phyloP scores from a whole-genome alignment of 2,113 vertebrate species.

The Oostethus manadensis region DNA sequence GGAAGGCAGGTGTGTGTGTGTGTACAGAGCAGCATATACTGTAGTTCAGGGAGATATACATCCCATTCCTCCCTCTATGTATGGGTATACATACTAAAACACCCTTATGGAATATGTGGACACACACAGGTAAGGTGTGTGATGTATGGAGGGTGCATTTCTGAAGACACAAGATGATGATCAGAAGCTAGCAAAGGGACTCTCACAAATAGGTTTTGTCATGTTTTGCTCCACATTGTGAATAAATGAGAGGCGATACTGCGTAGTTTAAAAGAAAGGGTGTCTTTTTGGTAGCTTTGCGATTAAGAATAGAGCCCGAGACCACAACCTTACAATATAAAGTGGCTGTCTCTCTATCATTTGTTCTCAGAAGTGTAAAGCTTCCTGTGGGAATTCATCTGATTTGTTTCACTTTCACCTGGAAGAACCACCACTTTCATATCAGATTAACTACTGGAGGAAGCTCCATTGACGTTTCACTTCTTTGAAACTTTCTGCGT shows the following conservation, averaged over 20 bases:
- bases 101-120: background rate
- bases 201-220: constrained; percentile 65
- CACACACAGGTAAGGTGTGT: background rate
- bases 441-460: constrained; percentile 48
- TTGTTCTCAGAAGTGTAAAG: constrained; percentile 48
- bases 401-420: constrained; percentile 58
- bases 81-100: background rate
- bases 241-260: constrained; percentile 36
- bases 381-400: constrained; percentile 66
- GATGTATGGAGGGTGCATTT: constrained; percentile 6
- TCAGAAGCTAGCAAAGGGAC: constrained; percentile 38
- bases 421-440: constrained; percentile 48
- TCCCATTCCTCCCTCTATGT: constrained; percentile 11
- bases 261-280: constrained; percentile 24
- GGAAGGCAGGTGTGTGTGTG: background rate
- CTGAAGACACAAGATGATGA: constrained; percentile 28
- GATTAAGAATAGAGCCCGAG: constrained; percentile 57
- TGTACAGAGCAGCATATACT: background rate
- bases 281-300: constrained; percentile 25
- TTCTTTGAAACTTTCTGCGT: constrained; percentile 37
- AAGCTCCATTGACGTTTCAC: constrained; percentile 44
- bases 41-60: background rate
- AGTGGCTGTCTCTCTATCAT: constrained; percentile 55
- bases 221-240: constrained; percentile 40
- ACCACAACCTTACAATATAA: constrained; percentile 53